phyloP scores from a whole-genome alignment of 2,888 invertebrate genomes.

The Ochropleura plecta region DNA sequence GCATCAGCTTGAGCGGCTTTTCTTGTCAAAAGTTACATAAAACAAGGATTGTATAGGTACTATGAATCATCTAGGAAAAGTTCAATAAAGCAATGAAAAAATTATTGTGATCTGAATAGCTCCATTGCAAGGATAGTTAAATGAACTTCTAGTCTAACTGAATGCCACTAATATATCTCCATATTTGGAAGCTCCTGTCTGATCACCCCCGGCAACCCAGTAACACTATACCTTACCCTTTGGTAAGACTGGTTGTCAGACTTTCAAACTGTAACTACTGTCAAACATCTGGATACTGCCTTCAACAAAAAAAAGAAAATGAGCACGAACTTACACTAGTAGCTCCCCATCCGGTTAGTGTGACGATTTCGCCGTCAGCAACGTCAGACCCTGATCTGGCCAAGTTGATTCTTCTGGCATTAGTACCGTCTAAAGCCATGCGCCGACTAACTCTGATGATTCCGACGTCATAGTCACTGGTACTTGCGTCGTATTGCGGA shows the following conservation, averaged over 20 bases:
- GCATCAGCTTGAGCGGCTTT: not conserved
- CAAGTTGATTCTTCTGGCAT: conserved; percentile 70
- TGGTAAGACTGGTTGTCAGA: no score
- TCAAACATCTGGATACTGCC: not conserved
- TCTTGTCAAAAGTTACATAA: not conserved
- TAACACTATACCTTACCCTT: no score
- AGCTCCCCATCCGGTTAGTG: conserved; percentile 84
- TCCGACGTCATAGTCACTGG: conserved; percentile 86
- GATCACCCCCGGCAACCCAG: no score
- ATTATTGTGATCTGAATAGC: no score
- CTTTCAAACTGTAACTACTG: not conserved
- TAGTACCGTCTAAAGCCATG: conserved; percentile 78
- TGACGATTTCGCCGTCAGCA: conserved; percentile 69
- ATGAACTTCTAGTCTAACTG: no score
- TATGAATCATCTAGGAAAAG: not conserved
- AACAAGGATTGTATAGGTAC: not conserved
- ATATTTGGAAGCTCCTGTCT: no score
- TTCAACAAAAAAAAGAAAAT: not conserved
- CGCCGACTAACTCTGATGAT: conserved; percentile 75
- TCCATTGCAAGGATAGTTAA: no score
- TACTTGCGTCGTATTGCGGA: conserved; percentile 78
- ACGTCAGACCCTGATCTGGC: conserved; percentile 67
- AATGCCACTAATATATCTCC: no score
- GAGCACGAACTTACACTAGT: conserved; percentile 74
- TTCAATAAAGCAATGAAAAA: not conserved